phyloP scores from a whole-genome alignment of 2,113 vertebrate genomes.

The Cheirogaleus medius region DNA sequence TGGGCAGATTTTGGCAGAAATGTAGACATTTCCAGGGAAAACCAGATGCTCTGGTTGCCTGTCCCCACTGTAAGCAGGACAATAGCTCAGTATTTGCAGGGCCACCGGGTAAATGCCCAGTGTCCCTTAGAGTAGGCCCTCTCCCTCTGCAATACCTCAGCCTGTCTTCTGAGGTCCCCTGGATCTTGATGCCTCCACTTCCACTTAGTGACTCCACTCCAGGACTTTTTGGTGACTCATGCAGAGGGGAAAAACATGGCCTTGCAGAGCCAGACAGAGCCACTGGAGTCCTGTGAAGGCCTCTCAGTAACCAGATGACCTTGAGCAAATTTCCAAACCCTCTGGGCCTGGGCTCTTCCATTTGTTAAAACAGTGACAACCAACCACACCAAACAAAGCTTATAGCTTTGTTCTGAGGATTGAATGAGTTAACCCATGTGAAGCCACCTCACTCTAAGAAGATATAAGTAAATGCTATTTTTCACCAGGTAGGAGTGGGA shows the following conservation, averaged over 20 bases:
- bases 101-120: not conserved
- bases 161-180: not conserved
- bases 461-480: not conserved
- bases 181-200: slow-evolving; percentile 31
- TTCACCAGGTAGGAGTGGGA: not conserved
- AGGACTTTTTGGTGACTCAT: slow-evolving; percentile 58
- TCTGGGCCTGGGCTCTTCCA: not conserved
- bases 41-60: not conserved
- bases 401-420: not conserved
- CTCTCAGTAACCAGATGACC: slow-evolving; percentile 43
- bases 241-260: not conserved
- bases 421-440: not conserved
- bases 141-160: not conserved
- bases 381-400: not conserved
- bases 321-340: slow-evolving; percentile 13
- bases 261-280: not conserved
- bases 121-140: not conserved
- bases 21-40: not conserved
- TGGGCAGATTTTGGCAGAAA: not conserved
- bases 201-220: slow-evolving; percentile 33
- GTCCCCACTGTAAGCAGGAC: not conserved
- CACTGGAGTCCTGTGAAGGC: not conserved
- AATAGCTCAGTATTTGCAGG: not conserved
- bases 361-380: not conserved
- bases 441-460: not conserved